Base-by-base conservation (phyloP, 2,888 invertebrate species). In the Pharmacophagus antenor region DNA sequence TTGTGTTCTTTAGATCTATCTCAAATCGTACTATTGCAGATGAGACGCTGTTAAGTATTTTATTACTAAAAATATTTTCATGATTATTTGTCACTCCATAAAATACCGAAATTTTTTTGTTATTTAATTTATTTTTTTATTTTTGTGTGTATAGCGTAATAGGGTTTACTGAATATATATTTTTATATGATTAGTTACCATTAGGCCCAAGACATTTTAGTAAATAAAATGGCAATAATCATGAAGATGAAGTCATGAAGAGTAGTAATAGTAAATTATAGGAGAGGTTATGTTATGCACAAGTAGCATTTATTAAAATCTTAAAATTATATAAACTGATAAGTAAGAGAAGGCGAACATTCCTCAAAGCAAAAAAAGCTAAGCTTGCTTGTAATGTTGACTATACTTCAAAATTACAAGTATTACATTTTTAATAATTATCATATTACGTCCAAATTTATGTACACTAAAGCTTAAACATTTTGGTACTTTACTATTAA, bases 251-350 rank as follows among this genome's bases (percentile, higher is more conserved):
- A 10, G 23, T 20, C 20, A 22, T 22, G 12, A 44, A 31, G 23
- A 23, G 10, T 54, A 49, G 37, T 42, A 8, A 17, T 23, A 10
- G 12, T 42, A 23, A 25, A 49, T 49, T 23, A 55, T 48, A 44
- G 21, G 23, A 63, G 64, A 58, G 70, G 67, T 70, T 69, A 68
- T 70, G 66, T 67, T n/a, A 56, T 60, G 69, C 71, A 70, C 68
- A 70, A 70, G 52, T 12, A 52, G 48, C 48, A 23, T 17, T 21
- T 18, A 31, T 8, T 17, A 17, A 31, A 46, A 25, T 37, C n/a
- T 17, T 10, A 25, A 53, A 59, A 20, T 49, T 44, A 48, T 50
- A 37, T 44, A 47, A 55, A 10, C 15, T 31, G 15, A 8, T 31
- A 31, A 31, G 31, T 52, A n/a, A 23, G 51, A 55, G 25, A 56